Evolutionary conservation across 1,140 invertebrate genomes (phyloP), one percentile per base, ranked within the genome.

Genomic region (Rhizoglyphus robini): DNA sequence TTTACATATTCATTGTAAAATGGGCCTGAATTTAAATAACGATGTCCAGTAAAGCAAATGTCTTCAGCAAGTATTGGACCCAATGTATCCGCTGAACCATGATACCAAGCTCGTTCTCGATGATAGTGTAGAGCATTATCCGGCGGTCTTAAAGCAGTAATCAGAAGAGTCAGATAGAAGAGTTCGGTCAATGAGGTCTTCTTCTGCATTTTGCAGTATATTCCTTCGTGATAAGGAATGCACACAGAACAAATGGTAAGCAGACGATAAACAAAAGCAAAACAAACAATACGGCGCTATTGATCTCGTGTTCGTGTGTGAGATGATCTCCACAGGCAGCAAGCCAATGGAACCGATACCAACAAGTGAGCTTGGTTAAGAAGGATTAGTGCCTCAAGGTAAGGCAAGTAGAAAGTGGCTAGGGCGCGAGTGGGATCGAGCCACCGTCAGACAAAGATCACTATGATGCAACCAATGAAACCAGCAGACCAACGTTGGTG

Each of bases 141-240:
- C 2, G 58, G 58, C 29, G 61, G 34, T 49, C 61, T 34, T 18
- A 63, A 2, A 8, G 41, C 61, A 3, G 25, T 63, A 61, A 63
- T 3, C 34, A 63, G 25, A 1, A 63, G n/a, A 18, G 61, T 29
- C 18, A 63, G 15, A 49, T 63, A 63, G 18, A 63, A 63, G 18
- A 61, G 32, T 38, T 63, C 61, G 25, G 61, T 51, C 5, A 63
- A 49, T 8, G 61, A 38, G 25, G 34, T 47, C 27, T 63, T 63
- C 41, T 63, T 63, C 13, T 54, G 2, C 34, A 61, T 13, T 47
- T 41, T 41, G 8, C 36, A 41, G 18, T 18, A 11, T 41, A 11
- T 8, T 41, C 18, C 36, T 41, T 41, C 36, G 36, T 11, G 8
- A 41, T 41, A 11, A 18, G 8, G 36, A 41, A 41, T 41, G 36